Percentiles rank a stretch among this genome's conserved stretches.
phyloP scores from a whole-genome alignment of 2,113 vertebrate genomes.

The Chaenogobius annularis region DNA sequence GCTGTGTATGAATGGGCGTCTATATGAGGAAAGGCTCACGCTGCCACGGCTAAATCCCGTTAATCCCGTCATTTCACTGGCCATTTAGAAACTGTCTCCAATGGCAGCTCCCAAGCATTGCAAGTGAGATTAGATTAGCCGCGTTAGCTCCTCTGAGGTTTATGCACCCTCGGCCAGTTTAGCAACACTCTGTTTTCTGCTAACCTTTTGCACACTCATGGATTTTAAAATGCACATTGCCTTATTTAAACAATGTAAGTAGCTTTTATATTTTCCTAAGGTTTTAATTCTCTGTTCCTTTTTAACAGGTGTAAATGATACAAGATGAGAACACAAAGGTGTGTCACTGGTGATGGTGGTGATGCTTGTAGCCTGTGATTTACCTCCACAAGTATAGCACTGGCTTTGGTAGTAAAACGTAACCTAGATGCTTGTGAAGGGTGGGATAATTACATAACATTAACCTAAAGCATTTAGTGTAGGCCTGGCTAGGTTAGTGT shows the following conservation, averaged over 20 bases:
- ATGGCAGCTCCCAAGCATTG: constrained; percentile 56
- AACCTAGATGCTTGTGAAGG: neutral
- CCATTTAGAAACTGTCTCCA: constrained; percentile 60
- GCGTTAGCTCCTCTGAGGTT: constrained; percentile 61
- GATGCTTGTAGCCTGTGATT: neutral
- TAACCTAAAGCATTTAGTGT: too few species aligned
- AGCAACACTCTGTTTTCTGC: constrained; percentile 18
- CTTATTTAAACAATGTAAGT: constrained; percentile 71
- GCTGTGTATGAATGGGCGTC: constrained; percentile 66
- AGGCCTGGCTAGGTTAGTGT: too few species aligned
- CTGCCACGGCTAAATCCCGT: constrained; percentile 72
- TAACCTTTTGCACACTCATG: constrained; percentile 55
- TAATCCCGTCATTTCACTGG: constrained; percentile 73
- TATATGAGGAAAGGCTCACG: constrained; percentile 79
- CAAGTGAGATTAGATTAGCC: constrained; percentile 78
- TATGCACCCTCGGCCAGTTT: constrained; percentile 31
- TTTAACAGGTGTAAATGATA: neutral
- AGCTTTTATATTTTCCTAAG: constrained; percentile 14
- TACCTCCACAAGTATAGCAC: neutral
- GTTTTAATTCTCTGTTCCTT: constrained; percentile 4
- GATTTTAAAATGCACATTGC: constrained; percentile 52
- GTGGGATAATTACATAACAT: neutral
- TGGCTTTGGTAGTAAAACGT: neutral
- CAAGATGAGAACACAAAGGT: neutral
- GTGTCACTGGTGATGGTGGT: constrained; percentile 1